Evolutionary conservation across 2,797 vertebrate genomes (phyloP).

Genomic region (Lophius americanus): DNA sequence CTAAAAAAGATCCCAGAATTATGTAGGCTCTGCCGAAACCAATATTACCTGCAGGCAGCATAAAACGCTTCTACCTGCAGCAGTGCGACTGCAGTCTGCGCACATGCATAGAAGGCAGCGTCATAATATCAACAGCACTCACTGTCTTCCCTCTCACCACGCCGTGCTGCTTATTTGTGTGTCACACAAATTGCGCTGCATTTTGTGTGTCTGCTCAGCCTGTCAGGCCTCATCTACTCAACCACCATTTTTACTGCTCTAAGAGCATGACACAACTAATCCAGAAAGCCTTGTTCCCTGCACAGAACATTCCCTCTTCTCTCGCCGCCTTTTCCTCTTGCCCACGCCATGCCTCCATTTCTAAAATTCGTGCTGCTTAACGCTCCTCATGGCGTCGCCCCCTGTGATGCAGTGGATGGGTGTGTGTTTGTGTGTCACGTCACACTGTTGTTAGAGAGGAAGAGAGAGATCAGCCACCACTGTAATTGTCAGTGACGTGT

Average conservation of each 20-base stretch:
- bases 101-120: no score
- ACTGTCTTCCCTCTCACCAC: neutral
- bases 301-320: slow-evolving; percentile 54
- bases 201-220: slow-evolving; percentile 29
- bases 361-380: slow-evolving; percentile 32
- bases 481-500: slow-evolving; percentile 63
- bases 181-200: neutral
- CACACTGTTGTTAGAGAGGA: slow-evolving; percentile 22
- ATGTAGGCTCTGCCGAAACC: no score
- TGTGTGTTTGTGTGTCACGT: slow-evolving; percentile 18
- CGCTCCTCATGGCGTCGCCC: slow-evolving; percentile 12
- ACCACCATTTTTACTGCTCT: slow-evolving; percentile 54
- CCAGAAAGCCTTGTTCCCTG: slow-evolving; percentile 64
- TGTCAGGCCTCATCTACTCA: slow-evolving; percentile 59
- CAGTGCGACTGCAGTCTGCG: no score
- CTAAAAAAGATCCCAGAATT: no score
- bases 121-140: no score
- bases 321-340: slow-evolving; percentile 29
- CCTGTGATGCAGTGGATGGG: slow-evolving; percentile 1
- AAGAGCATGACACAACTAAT: slow-evolving; percentile 66
- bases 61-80: no score
- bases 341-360: slow-evolving; percentile 16
- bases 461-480: slow-evolving; percentile 45
- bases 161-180: slow-evolving; percentile 7
- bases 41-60: no score